Conservation (phyloP, 2,888 invertebrate species). For the Limenitis camilla region DNA sequence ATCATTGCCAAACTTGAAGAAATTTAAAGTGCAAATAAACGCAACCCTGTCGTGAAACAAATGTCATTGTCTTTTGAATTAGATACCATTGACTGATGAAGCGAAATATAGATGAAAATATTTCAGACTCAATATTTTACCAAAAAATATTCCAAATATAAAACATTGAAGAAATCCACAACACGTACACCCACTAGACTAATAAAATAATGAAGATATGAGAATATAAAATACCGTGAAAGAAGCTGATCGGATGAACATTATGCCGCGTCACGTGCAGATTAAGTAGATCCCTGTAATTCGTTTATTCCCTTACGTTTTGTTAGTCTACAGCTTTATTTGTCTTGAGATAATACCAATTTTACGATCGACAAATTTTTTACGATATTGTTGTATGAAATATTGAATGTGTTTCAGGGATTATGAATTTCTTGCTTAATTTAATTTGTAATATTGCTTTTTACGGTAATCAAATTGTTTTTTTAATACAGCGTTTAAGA, state of each 20-base stretch:
- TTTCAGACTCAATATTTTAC: background rate
- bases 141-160: background rate
- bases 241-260: background rate
- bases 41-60: too few species aligned
- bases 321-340: slow-evolving; percentile 7
- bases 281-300: slow-evolving; percentile 4
- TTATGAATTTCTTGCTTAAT: too few species aligned
- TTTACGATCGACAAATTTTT: background rate
- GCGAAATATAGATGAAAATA: too few species aligned
- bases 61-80: too few species aligned
- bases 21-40: too few species aligned
- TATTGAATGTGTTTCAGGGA: too few species aligned
- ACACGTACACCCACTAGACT: background rate
- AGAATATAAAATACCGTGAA: background rate
- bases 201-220: background rate
- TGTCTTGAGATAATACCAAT: slow-evolving; percentile 1
- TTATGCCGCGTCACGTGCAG: slow-evolving; percentile 4
- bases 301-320: background rate
- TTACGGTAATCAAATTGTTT: too few species aligned
- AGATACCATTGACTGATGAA: background rate
- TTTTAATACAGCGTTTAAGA: too few species aligned
- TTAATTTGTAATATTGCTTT: too few species aligned
- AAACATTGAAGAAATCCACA: background rate
- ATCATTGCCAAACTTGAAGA: too few species aligned
- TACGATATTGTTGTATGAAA: background rate